Conservation (phyloP, 2,113 vertebrate species). For the Himantopus leucocephalus region DNA sequence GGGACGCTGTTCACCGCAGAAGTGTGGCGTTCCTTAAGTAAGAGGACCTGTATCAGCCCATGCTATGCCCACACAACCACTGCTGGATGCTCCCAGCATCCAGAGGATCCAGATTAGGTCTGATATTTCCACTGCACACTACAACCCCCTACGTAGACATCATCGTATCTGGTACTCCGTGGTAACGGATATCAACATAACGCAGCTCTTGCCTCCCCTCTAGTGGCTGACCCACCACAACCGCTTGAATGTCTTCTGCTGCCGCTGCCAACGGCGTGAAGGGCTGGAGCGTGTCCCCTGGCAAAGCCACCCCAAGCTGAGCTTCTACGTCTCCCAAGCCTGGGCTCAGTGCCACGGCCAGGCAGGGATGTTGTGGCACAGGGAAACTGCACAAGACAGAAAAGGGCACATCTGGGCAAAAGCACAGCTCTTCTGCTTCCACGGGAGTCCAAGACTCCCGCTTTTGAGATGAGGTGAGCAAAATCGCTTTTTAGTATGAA, state of each 20-base stretch:
- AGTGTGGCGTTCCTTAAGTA: accelerated
- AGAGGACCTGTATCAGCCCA: accelerated
- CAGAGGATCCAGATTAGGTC: not conserved
- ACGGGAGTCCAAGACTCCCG: accelerated
- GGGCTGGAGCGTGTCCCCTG: not conserved
- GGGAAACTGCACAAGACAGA: not conserved
- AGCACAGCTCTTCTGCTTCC: not conserved
- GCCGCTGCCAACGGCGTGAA: not conserved
- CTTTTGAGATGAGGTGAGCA: not conserved
- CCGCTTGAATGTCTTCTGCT: not conserved
- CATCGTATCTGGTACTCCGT: accelerated
- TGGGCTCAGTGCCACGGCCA: not conserved
- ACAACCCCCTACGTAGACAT: accelerated
- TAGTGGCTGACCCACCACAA: not conserved
- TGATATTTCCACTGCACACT: accelerated
- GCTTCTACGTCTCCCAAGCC: accelerated
- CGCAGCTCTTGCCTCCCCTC: slow-evolving; percentile 58
- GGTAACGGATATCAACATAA: accelerated
- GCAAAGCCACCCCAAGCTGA: not conserved
- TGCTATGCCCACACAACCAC: accelerated
- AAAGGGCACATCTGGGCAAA: not conserved
- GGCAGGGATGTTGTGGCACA: accelerated
- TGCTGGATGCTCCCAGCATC: not conserved
- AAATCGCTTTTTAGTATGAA: accelerated
- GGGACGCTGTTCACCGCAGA: not conserved